Conservation (phyloP, 1,140 invertebrate species). For the Philopotamus ludificatus region DNA sequence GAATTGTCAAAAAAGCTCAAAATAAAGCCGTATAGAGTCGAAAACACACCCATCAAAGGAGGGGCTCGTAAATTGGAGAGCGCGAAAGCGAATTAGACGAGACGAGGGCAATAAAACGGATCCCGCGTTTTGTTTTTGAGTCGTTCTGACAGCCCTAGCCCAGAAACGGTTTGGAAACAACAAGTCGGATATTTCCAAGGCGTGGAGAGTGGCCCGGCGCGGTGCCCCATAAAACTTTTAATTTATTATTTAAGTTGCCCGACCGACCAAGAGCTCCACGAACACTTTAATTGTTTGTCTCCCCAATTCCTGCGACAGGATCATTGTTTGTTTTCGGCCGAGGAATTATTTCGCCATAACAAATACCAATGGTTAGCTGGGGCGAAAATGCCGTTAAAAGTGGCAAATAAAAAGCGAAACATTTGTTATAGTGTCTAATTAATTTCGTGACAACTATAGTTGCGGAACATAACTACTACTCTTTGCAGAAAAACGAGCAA, state of each 20-base stretch:
- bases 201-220: neutral
- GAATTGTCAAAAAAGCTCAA: too few species aligned
- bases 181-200: slow-evolving; percentile 1
- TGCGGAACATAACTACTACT: too few species aligned
- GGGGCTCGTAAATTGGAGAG: slow-evolving; percentile 14
- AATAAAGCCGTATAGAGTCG: too few species aligned
- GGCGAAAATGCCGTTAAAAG: too few species aligned
- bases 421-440: too few species aligned
- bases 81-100: slow-evolving; percentile 2
- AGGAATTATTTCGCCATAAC: slow-evolving; percentile 5
- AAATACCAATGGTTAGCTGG: too few species aligned
- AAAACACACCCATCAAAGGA: neutral
- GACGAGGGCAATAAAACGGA: slow-evolving; percentile 24
- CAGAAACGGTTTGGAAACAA: neutral
- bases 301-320: slow-evolving; percentile 6
- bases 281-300: slow-evolving; percentile 28
- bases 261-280: slow-evolving; percentile 5
- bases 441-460: too few species aligned
- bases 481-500: too few species aligned
- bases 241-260: slow-evolving; percentile 25
- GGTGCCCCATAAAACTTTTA: slow-evolving; percentile 18
- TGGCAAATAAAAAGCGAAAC: too few species aligned
- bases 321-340: slow-evolving; percentile 19
- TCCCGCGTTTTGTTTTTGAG: slow-evolving; percentile 21
- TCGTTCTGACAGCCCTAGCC: neutral